These are phyloP conservation scores for Macquaria ambigua DNA, from an alignment of 2,113 vertebrate genomes.

Conservation along the genomic window DNA sequence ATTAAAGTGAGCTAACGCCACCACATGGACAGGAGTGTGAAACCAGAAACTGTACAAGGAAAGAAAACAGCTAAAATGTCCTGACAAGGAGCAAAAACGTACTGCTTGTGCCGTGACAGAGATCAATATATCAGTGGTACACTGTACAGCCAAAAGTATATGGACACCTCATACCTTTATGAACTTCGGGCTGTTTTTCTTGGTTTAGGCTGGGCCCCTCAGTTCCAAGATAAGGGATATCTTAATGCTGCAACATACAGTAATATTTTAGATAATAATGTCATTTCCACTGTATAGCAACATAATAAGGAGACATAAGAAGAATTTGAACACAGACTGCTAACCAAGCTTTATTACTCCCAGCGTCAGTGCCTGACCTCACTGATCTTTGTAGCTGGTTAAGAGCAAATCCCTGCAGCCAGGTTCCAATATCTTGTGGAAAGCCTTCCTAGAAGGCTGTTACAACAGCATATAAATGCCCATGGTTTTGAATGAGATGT, in stretches of 20 bases:
- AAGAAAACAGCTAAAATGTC: background rate
- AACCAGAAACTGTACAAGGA: background rate
- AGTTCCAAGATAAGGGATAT: background rate
- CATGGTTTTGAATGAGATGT: background rate
- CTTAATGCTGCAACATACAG: background rate
- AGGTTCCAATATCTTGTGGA: background rate
- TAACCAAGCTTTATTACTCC: background rate
- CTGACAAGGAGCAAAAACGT: background rate
- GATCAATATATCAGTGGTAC: background rate
- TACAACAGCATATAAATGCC: background rate
- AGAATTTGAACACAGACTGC: background rate
- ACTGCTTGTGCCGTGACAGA: background rate
- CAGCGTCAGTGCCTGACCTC: background rate
- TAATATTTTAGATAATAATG: background rate
- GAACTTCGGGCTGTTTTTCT: too few species aligned
- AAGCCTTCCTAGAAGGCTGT: background rate
- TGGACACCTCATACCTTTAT: background rate
- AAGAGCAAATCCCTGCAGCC: background rate
- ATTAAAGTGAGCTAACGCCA: background rate
- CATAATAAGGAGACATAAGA: background rate
- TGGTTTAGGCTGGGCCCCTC: background rate
- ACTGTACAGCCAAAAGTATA: background rate
- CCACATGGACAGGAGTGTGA: conserved; percentile 31
- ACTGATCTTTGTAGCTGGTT: background rate
- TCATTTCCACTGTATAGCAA: background rate